phyloP scores from a whole-genome alignment of 1,140 invertebrate genomes.

The Oncopodura yosiiana region DNA sequence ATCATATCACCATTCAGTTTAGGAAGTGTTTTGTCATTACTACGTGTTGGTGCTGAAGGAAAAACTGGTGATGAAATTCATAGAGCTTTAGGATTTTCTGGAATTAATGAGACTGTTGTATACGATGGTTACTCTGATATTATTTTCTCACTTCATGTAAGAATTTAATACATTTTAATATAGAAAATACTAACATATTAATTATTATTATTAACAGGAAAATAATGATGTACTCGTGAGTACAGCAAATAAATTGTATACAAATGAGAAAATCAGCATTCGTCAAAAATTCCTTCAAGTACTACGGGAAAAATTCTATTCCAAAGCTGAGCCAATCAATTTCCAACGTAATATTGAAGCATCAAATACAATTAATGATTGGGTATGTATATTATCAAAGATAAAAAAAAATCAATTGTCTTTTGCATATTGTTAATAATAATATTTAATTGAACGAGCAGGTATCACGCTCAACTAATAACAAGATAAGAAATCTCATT shows the following conservation, averaged over 20 bases:
- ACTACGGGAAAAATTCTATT: conserved; percentile 5
- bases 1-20: conserved; percentile 13
- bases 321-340: conserved; percentile 6
- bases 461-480: neutral
- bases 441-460: no score
- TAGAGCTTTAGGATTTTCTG: neutral
- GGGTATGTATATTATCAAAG: no score
- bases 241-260: conserved; percentile 8
- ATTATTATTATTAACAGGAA: neutral
- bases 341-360: conserved; percentile 1
- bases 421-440: no score
- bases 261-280: neutral
- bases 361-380: conserved; percentile 7
- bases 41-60: conserved; percentile 8
- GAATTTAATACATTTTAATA: neutral
- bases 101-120: neutral
- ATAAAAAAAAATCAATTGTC: no score
- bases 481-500: conserved; percentile 1
- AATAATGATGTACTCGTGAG: neutral
- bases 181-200: neutral
- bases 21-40: conserved; percentile 2
- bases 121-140: conserved; percentile 3
- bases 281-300: conserved; percentile 2
- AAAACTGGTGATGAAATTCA: conserved; percentile 9
- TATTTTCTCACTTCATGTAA: conserved; percentile 11